Evolutionary conservation across 1,140 invertebrate genomes (phyloP).

Genomic region (Elymnias hypermnestra): DNA sequence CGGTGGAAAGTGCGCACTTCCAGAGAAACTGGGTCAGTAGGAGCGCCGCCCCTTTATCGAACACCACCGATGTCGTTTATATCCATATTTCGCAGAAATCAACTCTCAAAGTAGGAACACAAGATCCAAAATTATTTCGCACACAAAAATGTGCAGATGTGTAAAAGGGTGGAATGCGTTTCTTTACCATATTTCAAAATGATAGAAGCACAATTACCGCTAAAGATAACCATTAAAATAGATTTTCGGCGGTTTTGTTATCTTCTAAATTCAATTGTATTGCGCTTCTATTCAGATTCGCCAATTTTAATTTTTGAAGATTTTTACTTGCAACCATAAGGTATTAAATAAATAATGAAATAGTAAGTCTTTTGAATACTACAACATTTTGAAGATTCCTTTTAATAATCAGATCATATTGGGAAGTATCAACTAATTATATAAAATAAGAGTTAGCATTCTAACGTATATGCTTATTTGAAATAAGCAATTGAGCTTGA

Average conservation of each 20-base stretch:
- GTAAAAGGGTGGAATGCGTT: slow-evolving; percentile 53
- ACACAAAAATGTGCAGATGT: slow-evolving; percentile 26
- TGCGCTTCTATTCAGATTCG: too few relatives aligned
- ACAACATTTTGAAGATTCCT: too few relatives aligned
- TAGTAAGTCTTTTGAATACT: too few relatives aligned
- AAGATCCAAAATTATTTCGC: slow-evolving; percentile 41
- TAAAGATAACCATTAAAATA: not conserved
- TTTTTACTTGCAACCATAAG: too few relatives aligned
- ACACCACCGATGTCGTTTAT: slow-evolving; percentile 35
- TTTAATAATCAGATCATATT: too few relatives aligned
- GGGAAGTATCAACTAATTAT: too few relatives aligned
- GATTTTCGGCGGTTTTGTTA: not conserved
- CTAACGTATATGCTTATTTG: too few relatives aligned
- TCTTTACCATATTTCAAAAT: slow-evolving; percentile 17
- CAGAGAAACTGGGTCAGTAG: slow-evolving; percentile 71
- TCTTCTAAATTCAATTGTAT: not conserved
- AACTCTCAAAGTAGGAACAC: slow-evolving; percentile 41
- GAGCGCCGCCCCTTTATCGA: slow-evolving; percentile 72
- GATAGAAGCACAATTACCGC: slow-evolving; percentile 8
- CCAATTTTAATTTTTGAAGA: too few relatives aligned
- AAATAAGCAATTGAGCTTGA: too few relatives aligned
- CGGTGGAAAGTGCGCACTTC: slow-evolving; percentile 68
- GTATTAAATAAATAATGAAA: too few relatives aligned
- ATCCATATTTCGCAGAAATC: slow-evolving; percentile 42
- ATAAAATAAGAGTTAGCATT: too few relatives aligned